Percentiles rank a stretch among this genome's conserved stretches.
phyloP scores from a whole-genome alignment of 1,140 invertebrate species.

The Drosophila kohkoa region DNA sequence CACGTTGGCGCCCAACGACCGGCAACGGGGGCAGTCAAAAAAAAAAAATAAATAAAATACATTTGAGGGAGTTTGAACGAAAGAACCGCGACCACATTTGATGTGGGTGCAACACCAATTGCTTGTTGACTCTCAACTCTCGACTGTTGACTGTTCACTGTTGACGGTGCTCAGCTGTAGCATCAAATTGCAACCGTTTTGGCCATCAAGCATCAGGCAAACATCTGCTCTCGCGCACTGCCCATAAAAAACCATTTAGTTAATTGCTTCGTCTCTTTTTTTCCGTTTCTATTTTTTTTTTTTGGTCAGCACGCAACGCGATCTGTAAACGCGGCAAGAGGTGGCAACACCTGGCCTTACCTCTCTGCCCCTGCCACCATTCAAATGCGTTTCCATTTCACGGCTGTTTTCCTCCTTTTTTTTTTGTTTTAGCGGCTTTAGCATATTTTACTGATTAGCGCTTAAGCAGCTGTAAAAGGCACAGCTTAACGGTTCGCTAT shows the following conservation, averaged over 20 bases:
- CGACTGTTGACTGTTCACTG: neutral
- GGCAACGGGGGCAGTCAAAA: neutral
- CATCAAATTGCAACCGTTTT: conserved; percentile 70
- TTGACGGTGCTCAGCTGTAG: conserved; percentile 9
- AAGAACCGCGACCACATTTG: conserved; percentile 41
- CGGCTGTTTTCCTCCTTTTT: conserved; percentile 25
- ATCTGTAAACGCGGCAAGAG: conserved; percentile 1
- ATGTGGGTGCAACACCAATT: conserved; percentile 65
- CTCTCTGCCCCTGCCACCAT: neutral
- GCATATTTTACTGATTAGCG: conserved; percentile 41
- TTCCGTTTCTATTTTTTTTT: neutral
- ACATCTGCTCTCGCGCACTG: conserved; percentile 31
- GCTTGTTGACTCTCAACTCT: conserved; percentile 21
- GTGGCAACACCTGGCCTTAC: conserved; percentile 5
- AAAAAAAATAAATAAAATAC: too few relatives aligned
- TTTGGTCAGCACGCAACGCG: conserved; percentile 40
- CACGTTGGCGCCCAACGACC: conserved; percentile 63
- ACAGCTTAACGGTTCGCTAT: neutral
- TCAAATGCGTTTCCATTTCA: conserved; percentile 41
- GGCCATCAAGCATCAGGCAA: conserved; percentile 28
- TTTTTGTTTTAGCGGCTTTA: neutral
- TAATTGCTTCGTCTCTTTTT: conserved; percentile 59
- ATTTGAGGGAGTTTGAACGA: neutral
- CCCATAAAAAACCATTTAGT: conserved; percentile 79
- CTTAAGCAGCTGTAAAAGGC: neutral